Evolutionary conservation across 2,888 invertebrate genomes (phyloP), one percentile per base, ranked within the genome.

Genomic region (Drosophila monieri): DNA sequence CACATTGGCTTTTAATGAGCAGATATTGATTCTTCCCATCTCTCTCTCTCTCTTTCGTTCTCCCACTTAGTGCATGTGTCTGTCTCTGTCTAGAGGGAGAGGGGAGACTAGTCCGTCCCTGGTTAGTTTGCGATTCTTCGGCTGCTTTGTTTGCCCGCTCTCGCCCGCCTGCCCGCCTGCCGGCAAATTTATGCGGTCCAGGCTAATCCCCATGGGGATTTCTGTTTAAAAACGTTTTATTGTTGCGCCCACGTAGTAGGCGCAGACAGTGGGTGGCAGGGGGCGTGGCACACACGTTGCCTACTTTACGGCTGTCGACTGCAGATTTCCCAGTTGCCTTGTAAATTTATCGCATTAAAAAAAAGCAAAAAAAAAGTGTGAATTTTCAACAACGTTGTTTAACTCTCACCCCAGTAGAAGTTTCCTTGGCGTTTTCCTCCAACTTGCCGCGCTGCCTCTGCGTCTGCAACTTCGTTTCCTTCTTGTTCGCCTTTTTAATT

Each of bases 281-380:
- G 52, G 58, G 51, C 41, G 53, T 47, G 76, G 65, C 65, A 65
- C 62, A 64, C 62, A 64, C 48, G 62, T 69, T 71, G 74, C 58
- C 67, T 70, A 59, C 76, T 77, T 76, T 69, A 64, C 58, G 76
- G 79, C 85, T 78, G 78, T 88, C 77, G 76, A 60, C 75, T 78
- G 78, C 85, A 83, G 80, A 84, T 80, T 88, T 89, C 81, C 89
- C 89, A 79, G 80, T 76, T 83, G 88, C 76, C 86, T 86, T 85
- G 85, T 85, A 88, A 88, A 88, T 89, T 88, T 89, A 84, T 88
- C 88, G 78, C 83, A 89, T 88, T 88, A 86, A 80, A 76, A 81
- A 81, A 60, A 39, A 37, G n/a, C n/a, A n/a, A 15, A 37, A 37
- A 37, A 41, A 43, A 43, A 80, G 88, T 88, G 88, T 81, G 85